Base-by-base conservation (phyloP, 1,140 invertebrate species). In the Drosophila arizonae region DNA sequence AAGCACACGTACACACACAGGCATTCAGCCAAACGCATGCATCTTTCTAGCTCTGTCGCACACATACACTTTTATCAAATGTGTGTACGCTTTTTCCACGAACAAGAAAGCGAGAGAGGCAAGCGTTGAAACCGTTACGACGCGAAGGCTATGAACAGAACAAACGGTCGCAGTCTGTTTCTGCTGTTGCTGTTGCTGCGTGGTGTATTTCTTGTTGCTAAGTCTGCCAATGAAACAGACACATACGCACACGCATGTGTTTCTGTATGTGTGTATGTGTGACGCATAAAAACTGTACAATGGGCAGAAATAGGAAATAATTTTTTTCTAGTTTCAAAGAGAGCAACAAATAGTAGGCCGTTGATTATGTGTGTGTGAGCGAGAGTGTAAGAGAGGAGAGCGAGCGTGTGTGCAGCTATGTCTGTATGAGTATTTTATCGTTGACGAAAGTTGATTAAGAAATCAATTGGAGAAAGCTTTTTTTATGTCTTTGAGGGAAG, bases 81-180 rank as follows among this genome's bases (percentile, higher is more conserved):
- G 43, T 69, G 77, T 75, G 81, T 48, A 60, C 63, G 81, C 79
- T 82, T 82, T 76, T 77, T 72, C 73, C 62, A 73, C 65, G 65
- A 76, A 55, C 45, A 24, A 58, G 36, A 69, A 57, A 63, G 52
- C 57, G 76, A 26, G 52, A 41, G 65, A 39, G 8, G 50, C 48
- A 36, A 41, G 45, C 61, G 55, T 58, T 26, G 52, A 76, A 87
- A 88, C 84, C 82, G 84, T 88, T 87, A 82, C 84, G 82, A 87
- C 78, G 17, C 54, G 52, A 36, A 11, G 41, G 46, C 21, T 55
- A 63, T 56, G 50, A 52, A 33, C 72, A 63, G 67, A 70, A 70
- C 60, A 70, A 64, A 74, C 64, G 43, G 45, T 11, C 39, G 33
- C 52, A 56, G 75, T 72, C 65, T 39, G 57, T 74, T 67, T 51